Evolutionary conservation across 2,888 invertebrate species (phyloP), one percentile per base, ranked within the genome.

Genomic region (Platycheirus rosarum): DNA sequence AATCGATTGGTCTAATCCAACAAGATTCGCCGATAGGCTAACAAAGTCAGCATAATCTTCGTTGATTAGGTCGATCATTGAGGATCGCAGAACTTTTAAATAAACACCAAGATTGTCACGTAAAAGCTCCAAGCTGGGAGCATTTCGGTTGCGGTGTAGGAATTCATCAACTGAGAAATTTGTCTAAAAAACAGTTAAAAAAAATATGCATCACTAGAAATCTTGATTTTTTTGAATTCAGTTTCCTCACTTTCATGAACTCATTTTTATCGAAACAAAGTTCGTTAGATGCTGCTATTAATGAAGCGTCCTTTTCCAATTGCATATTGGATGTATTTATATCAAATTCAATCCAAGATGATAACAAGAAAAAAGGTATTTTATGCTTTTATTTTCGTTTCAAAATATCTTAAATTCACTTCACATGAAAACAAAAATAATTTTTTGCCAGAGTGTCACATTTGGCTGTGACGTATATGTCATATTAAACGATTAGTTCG

Each of bases 21-120:
- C 97, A 85, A 99, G 92, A 89, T 98, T 98, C 49, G 97, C 97
- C 4, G 98, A 98, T 49, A 99, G 92, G 91, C 97, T 98, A 5
- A 99, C 98, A 91, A 99, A 99, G 89, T 98, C 98, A 2, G 97
- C 97, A 88, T 99, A 99, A 89, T 99, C 98, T 88, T 97, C 97
- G 91, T 99, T 99, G 85, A 99, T 97, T 6, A 99, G 93, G 90
- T 99, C 98, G 85, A 98, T 97, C 97, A 99, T 97, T 11, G 97
- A 95, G 75, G 96, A 94, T 85, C 98, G 93, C 0, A 99, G 91
- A n/a, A 97, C 94, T 91, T 97, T 97, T 51, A 98, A 92, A 90
- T 98, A 98, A 16, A 95, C 92, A 3, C 97, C 96, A 85, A 99
- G 92, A 90, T 98, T 97, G 91, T 97, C 97, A 62, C 97, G 93